phyloP scores from a whole-genome alignment of 2,888 invertebrate species.

The Cataglyphis albicans region DNA sequence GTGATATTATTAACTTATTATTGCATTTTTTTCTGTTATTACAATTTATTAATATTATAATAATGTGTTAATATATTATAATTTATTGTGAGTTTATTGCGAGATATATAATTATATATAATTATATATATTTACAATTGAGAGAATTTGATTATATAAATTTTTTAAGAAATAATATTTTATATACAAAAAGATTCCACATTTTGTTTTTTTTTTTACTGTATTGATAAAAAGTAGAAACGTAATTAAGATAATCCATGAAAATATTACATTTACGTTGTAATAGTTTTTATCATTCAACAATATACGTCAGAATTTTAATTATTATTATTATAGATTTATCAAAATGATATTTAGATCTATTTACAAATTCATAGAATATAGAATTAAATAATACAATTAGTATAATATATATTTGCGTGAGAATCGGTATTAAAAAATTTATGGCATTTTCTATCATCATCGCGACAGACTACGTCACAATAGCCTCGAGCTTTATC shows the following conservation, averaged over 20 bases:
- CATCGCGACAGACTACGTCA: slow-evolving; percentile 31
- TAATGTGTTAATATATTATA: neutral
- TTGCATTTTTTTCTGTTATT: neutral
- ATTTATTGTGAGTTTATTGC: no score
- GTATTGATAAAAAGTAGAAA: neutral
- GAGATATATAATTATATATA: neutral
- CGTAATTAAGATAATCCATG: neutral
- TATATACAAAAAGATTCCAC: neutral
- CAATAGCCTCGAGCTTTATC: slow-evolving; percentile 59
- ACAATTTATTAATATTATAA: slow-evolving; percentile 3
- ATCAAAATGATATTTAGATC: neutral
- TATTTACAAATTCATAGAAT: neutral
- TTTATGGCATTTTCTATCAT: slow-evolving; percentile 31
- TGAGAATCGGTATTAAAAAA: neutral
- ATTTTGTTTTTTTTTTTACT: neutral
- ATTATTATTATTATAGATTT: neutral
- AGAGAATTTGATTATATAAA: neutral
- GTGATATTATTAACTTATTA: neutral
- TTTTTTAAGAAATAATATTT: neutral
- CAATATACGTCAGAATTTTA: neutral
- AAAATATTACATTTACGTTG: neutral
- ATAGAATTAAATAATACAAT: neutral
- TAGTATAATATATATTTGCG: neutral
- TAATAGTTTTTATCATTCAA: neutral
- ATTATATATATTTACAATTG: neutral